Conservation (phyloP, 1,140 invertebrate species). For the Dendrolimus kikuchii region DNA sequence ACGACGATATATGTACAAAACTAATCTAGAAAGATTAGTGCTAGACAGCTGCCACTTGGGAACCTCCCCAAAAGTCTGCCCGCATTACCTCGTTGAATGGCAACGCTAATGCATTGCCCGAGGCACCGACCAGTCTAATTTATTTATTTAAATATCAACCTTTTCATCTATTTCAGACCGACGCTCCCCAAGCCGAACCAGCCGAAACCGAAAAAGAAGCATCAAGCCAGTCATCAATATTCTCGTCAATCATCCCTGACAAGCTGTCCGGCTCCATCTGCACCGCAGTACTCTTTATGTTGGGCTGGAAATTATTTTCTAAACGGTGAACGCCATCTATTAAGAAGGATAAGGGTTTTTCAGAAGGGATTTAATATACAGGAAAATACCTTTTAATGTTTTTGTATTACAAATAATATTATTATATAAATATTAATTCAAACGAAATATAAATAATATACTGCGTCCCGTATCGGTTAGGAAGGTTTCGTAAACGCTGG, state of each 20-base stretch:
- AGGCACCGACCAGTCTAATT: not conserved
- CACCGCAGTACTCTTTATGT: slow-evolving; percentile 61
- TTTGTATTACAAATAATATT: too few species aligned
- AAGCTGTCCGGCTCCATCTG: slow-evolving; percentile 63
- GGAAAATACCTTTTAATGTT: not conserved
- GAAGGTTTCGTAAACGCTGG: too few species aligned
- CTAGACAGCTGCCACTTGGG: too few species aligned
- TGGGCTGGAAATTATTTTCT: slow-evolving; percentile 63
- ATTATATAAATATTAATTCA: too few species aligned
- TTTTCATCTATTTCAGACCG: slow-evolving; percentile 48
- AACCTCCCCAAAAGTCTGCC: too few species aligned
- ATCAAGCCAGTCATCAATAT: slow-evolving; percentile 39
- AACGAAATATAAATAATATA: too few species aligned
- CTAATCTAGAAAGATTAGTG: too few species aligned
- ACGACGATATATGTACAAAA: too few species aligned
- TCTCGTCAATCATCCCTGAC: slow-evolving; percentile 53
- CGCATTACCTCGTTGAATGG: too few species aligned
- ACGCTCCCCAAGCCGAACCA: slow-evolving; percentile 27
- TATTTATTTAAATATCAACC: slow-evolving; percentile 5
- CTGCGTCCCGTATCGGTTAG: too few species aligned
- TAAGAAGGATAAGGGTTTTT: not conserved
- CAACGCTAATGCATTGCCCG: too few species aligned
- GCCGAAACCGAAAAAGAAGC: slow-evolving; percentile 18
- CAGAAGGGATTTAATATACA: slow-evolving; percentile 1
- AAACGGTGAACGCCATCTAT: slow-evolving; percentile 51